Evolutionary conservation across 2,797 vertebrate species (phyloP).

Genomic region (Monodelphis domestica): DNA sequence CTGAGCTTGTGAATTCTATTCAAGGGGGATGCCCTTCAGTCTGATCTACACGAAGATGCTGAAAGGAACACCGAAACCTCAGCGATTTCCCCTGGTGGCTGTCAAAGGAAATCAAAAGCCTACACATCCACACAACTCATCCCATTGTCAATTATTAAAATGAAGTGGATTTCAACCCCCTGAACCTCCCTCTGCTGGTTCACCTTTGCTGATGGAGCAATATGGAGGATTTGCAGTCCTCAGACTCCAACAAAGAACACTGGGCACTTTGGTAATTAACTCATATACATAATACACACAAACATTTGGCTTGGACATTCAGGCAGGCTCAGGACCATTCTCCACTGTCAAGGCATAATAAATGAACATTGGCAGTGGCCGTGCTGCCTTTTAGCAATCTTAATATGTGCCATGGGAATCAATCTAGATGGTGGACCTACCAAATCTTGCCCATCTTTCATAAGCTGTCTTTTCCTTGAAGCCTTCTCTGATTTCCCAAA

Average conservation of each 20-base stretch:
- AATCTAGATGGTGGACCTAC: neutral
- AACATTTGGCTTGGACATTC: neutral
- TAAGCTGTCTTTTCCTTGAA: neutral
- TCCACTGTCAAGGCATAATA: neutral
- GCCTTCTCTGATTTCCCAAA: neutral
- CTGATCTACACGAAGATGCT: neutral
- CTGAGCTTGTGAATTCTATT: neutral
- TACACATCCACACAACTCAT: neutral
- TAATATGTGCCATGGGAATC: fast-evolving
- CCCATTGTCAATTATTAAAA: constrained; percentile 20
- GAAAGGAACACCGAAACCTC: constrained; percentile 10
- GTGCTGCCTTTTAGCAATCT: neutral
- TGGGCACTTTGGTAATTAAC: neutral
- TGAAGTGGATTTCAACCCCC: neutral
- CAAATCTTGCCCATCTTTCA: neutral
- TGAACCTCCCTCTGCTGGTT: neutral
- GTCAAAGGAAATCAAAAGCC: neutral
- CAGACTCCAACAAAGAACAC: neutral
- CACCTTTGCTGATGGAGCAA: constrained; percentile 23
- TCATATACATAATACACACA: neutral
- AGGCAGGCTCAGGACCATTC: neutral
- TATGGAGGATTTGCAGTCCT: neutral
- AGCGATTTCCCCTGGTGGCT: constrained; percentile 32
- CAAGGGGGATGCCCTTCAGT: neutral
- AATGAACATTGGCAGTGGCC: neutral